Evolutionary conservation across 2,113 vertebrate genomes (phyloP).

Genomic region (Okapia johnstoni): DNA sequence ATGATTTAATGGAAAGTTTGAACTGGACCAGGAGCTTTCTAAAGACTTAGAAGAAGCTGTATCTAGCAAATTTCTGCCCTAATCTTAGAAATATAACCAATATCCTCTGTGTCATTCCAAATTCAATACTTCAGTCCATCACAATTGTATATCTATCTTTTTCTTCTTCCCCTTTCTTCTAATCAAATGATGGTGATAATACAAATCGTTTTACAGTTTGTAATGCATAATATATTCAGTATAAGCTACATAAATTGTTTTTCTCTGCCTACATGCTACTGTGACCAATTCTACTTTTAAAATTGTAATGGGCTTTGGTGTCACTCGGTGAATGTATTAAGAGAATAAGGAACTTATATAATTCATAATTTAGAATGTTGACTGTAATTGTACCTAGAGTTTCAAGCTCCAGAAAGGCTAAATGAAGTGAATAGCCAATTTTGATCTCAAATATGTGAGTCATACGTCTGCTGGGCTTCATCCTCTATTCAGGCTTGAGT

Average conservation of each 20-base stretch:
- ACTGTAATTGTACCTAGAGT: background rate
- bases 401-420: background rate
- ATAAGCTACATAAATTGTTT: background rate
- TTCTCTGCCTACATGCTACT: background rate
- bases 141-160: background rate
- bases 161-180: background rate
- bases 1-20: background rate
- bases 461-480: no score
- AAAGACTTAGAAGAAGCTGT: background rate
- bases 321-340: background rate
- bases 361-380: background rate
- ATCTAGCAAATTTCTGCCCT: background rate
- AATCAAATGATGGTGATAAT: background rate
- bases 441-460: background rate
- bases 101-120: background rate
- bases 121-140: background rate
- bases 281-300: background rate
- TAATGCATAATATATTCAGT: no score
- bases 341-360: background rate
- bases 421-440: background rate
- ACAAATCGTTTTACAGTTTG: background rate
- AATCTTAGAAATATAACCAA: background rate
- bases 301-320: background rate
- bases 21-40: background rate
- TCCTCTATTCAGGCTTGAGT: background rate